phyloP scores from a whole-genome alignment of 2,113 vertebrate genomes.

The Brienomyrus longianalis region DNA sequence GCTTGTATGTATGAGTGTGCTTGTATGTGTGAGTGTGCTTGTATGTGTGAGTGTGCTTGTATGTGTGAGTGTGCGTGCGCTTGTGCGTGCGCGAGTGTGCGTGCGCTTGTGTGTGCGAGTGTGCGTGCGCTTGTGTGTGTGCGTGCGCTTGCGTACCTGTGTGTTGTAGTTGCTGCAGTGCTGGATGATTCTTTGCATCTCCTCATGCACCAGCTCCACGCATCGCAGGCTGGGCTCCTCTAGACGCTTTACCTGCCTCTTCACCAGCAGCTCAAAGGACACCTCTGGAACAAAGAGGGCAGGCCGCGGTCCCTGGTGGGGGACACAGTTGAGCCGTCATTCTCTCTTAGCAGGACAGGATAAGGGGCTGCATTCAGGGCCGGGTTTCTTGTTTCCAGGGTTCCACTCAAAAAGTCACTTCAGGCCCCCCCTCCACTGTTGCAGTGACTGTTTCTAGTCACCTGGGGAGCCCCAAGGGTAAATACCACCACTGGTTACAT shows the following conservation, averaged over 20 bases:
- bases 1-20: background rate
- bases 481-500: no score
- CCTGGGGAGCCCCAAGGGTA: no score
- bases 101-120: no score
- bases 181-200: slow-evolving; percentile 98
- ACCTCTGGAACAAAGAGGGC: slow-evolving; percentile 95
- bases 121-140: background rate
- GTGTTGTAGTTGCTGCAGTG: slow-evolving; percentile 93
- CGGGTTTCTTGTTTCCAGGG: background rate
- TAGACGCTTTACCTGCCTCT: slow-evolving; percentile 91
- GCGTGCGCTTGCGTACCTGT: background rate
- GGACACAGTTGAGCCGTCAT: background rate
- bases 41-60: no score
- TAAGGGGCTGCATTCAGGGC: background rate
- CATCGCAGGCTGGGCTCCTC: slow-evolving; percentile 95
- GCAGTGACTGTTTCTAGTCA: no score
- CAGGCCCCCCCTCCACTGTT: no score
- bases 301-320: slow-evolving; percentile 81
- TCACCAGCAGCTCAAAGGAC: slow-evolving; percentile 92
- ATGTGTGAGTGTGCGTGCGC: no score
- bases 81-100: no score
- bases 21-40: no score
- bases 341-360: no score
- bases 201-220: slow-evolving; percentile 94
- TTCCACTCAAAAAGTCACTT: no score